Evolutionary conservation across 2,797 vertebrate species (phyloP).

Genomic region (Poeciliopsis paucimaculata): DNA sequence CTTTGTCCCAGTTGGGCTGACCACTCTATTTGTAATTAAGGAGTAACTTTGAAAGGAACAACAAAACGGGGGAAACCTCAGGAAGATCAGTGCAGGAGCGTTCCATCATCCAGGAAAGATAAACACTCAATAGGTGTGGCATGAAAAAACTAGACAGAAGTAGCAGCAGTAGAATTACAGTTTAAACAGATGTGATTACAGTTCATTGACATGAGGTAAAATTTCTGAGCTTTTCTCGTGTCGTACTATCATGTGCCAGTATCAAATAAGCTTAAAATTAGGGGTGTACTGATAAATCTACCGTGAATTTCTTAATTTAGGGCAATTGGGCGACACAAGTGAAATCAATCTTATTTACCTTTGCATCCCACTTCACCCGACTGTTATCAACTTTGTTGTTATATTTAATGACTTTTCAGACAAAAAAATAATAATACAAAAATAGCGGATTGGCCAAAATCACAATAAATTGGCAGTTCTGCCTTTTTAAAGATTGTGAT

Average conservation of each 20-base stretch:
- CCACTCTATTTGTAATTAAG: conserved; percentile 12
- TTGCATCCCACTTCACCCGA: too few species aligned
- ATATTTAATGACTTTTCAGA: too few species aligned
- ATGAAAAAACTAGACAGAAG: conserved; percentile 36
- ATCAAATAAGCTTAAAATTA: background rate
- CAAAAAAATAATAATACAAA: too few species aligned
- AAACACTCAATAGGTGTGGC: conserved; percentile 29
- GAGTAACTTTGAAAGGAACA: conserved; percentile 20
- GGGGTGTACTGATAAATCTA: too few species aligned
- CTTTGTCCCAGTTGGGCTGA: background rate
- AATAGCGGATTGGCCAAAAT: too few species aligned
- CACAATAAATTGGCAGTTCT: too few species aligned
- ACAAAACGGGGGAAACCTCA: conserved; percentile 35
- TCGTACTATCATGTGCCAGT: background rate
- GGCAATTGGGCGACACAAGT: too few species aligned
- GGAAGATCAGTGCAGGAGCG: conserved; percentile 19
- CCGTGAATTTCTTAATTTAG: too few species aligned
- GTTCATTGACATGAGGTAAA: background rate
- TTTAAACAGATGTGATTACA: background rate
- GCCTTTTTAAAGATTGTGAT: too few species aligned
- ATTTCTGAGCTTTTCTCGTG: background rate
- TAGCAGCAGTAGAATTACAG: conserved; percentile 32
- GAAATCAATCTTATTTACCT: too few species aligned
- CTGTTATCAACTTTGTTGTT: too few species aligned
- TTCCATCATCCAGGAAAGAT: conserved; percentile 12